phyloP scores from a whole-genome alignment of 2,797 vertebrate genomes.

The Mormyrops boulengeri region DNA sequence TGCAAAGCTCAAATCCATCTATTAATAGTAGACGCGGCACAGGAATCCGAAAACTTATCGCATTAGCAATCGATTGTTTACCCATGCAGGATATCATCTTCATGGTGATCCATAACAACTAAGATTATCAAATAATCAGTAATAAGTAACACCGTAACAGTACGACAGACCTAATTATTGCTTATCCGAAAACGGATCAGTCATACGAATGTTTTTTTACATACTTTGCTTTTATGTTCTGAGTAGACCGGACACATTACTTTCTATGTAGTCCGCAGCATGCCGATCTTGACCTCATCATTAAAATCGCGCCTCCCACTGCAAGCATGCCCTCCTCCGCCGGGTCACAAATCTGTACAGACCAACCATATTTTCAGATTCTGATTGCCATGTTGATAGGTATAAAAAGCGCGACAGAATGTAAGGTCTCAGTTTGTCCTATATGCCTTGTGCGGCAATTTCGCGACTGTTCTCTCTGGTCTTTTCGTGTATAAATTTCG shows the following conservation, averaged over 20 bases:
- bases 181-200: neutral
- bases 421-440: neutral
- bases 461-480: neutral
- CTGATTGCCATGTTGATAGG: neutral
- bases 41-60: neutral
- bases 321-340: neutral
- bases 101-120: neutral
- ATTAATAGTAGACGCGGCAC: neutral
- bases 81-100: neutral
- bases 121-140: neutral
- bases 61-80: neutral
- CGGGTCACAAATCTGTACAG: neutral
- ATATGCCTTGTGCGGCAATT: neutral
- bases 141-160: neutral
- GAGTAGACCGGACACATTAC: neutral
- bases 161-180: neutral
- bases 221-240: neutral
- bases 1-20: neutral
- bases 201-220: constrained; percentile 1
- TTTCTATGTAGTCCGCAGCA: neutral
- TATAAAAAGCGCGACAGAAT: neutral
- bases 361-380: neutral
- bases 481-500: neutral
- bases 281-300: neutral
- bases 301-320: constrained; percentile 3